Percentiles rank a stretch among this genome's conserved stretches.
Evolutionary conservation across 2,888 invertebrate species (phyloP).

Genomic region (Catocala fraxini): DNA sequence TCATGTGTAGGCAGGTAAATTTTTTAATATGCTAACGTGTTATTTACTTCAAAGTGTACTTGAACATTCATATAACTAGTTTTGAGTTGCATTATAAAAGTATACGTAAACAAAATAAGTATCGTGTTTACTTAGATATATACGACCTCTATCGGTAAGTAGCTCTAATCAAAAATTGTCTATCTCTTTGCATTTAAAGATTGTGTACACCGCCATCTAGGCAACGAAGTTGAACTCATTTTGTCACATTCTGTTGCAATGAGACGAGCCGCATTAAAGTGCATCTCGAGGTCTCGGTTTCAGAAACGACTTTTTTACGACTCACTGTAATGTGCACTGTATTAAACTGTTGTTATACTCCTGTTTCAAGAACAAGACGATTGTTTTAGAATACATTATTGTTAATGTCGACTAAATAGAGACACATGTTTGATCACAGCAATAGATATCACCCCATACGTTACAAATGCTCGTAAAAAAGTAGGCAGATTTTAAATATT

Average conservation of each 20-base stretch:
- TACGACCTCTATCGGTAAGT: conserved; percentile 55
- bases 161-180: conserved; percentile 19
- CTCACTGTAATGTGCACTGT: conserved; percentile 26
- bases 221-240: conserved; percentile 54
- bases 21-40: conserved; percentile 6
- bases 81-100: no score
- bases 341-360: conserved; percentile 24
- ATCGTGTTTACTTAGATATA: neutral
- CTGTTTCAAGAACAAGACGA: conserved; percentile 20
- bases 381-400: conserved; percentile 27
- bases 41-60: neutral
- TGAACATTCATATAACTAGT: no score
- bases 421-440: conserved; percentile 1
- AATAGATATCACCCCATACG: conserved; percentile 2
- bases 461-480: conserved; percentile 24
- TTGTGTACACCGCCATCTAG: conserved; percentile 69
- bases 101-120: no score
- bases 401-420: conserved; percentile 3
- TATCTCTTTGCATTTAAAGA: conserved; percentile 32
- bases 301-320: conserved; percentile 41
- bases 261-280: conserved; percentile 49
- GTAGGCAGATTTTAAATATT: conserved; percentile 28
- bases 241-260: conserved; percentile 58
- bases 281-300: conserved; percentile 50
- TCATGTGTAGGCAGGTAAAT: conserved; percentile 12